These are phyloP conservation scores for Tipula helvola DNA, from an alignment of 2,888 invertebrate species.

Conservation along the genomic window DNA sequence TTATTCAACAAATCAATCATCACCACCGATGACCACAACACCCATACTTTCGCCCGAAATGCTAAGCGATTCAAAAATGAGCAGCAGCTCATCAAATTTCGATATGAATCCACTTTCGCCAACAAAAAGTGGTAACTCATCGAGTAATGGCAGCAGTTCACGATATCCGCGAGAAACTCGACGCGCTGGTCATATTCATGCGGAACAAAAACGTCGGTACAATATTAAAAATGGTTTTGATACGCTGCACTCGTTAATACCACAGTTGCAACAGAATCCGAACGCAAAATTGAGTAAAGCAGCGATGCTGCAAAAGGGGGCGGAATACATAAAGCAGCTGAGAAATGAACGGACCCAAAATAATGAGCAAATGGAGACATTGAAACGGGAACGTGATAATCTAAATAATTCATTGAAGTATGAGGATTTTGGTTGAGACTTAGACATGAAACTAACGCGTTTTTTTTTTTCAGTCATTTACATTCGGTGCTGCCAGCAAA, in stretches of 20 bases:
- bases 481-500: conserved; percentile 92
- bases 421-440: conserved; percentile 13
- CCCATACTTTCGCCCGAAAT: conserved; percentile 28
- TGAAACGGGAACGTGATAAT: conserved; percentile 79
- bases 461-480: conserved; percentile 58
- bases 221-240: conserved; percentile 97
- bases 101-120: conserved; percentile 48
- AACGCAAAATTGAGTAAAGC: conserved; percentile 91
- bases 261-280: conserved; percentile 79
- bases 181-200: conserved; percentile 83
- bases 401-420: conserved; percentile 86
- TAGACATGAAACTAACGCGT: not conserved
- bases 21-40: conserved; percentile 11
- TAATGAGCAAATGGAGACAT: conserved; percentile 78
- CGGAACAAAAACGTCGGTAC: conserved; percentile 89
- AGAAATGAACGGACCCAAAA: conserved; percentile 73
- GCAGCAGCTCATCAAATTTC: conserved; percentile 17
- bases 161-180: conserved; percentile 46
- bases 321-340: conserved; percentile 85
- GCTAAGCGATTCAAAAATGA: conserved; percentile 24
- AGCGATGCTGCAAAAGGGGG: conserved; percentile 92
- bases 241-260: conserved; percentile 82
- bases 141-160: conserved; percentile 16
- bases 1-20: not conserved
- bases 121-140: conserved; percentile 15